phyloP scores from a whole-genome alignment of 1,140 invertebrate genomes.

The Drepana arcuata region DNA sequence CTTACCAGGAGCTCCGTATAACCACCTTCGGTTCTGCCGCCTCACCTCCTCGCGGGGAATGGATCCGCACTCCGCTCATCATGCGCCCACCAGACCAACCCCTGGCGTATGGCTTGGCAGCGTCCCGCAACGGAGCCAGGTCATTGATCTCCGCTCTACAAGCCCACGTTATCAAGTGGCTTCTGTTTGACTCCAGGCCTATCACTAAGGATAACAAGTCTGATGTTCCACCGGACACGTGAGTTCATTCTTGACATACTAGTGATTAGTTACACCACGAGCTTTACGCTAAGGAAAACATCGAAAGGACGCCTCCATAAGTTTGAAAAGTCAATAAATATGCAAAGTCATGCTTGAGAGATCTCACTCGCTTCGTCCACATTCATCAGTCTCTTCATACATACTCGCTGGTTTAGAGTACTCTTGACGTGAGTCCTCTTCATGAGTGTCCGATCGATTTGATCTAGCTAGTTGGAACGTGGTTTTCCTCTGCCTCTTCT shows the following conservation, averaged over 20 bases:
- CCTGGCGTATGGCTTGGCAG: constrained; percentile 73
- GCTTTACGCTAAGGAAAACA: no score
- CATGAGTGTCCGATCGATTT: no score
- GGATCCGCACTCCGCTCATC: constrained; percentile 75
- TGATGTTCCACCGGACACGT: constrained; percentile 70
- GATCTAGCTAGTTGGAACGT: no score
- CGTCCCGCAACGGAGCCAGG: constrained; percentile 75
- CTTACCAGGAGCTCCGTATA: constrained; percentile 71
- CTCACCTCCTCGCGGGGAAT: constrained; percentile 75
- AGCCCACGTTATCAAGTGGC: constrained; percentile 77
- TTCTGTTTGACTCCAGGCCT: constrained; percentile 76
- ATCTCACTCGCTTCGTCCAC: no score
- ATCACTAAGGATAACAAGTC: constrained; percentile 63
- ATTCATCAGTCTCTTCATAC: no score
- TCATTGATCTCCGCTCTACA: constrained; percentile 78
- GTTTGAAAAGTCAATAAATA: no score
- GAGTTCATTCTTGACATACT: constrained; percentile 19
- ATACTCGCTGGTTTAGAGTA: no score
- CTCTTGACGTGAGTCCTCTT: no score
- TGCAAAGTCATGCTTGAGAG: no score
- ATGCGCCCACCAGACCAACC: constrained; percentile 73
- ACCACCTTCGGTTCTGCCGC: constrained; percentile 75
- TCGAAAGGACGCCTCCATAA: no score
- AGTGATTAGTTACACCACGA: no score
- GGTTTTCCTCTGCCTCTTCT: no score